Evolutionary conservation across 2,888 invertebrate genomes (phyloP).

Genomic region (Drosophila mimica): DNA sequence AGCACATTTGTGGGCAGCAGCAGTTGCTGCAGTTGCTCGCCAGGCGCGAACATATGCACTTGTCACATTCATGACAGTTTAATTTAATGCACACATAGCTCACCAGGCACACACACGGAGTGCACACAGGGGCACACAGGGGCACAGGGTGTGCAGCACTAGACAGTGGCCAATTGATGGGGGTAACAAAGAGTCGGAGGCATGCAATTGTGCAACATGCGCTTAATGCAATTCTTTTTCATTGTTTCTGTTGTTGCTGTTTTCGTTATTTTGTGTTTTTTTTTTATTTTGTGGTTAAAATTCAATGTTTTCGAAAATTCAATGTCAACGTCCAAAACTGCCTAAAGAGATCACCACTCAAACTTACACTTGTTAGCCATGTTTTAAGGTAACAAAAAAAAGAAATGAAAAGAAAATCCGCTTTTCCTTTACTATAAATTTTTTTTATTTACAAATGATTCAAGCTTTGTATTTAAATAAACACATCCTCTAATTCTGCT

Average conservation of each 20-base stretch:
- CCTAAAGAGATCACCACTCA: conserved; percentile 14
- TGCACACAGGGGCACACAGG: neutral
- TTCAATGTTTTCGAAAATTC: conserved; percentile 63
- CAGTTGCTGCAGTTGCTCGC: conserved; percentile 39
- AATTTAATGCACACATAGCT: conserved; percentile 81
- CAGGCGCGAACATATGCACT: conserved; percentile 79
- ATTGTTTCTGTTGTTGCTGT: neutral
- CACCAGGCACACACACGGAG: conserved; percentile 44
- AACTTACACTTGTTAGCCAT: neutral
- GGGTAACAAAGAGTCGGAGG: conserved; percentile 36
- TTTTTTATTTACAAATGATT: neutral
- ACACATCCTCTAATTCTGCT: neutral
- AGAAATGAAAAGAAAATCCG: accelerated
- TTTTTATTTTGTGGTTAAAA: conserved; percentile 32
- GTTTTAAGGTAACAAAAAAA: neutral
- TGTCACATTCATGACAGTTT: conserved; percentile 81
- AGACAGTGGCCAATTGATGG: conserved; percentile 22
- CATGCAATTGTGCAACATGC: conserved; percentile 80
- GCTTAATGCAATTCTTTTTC: conserved; percentile 58
- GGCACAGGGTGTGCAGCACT: neutral
- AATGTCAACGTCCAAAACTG: conserved; percentile 72
- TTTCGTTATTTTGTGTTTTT: conserved; percentile 5
- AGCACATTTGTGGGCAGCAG: conserved; percentile 48
- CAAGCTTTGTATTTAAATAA: neutral
- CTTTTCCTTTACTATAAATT: neutral